These are phyloP conservation scores for Barnardius zonarius DNA, from an alignment of 2,113 vertebrate species.

Conservation along the genomic window DNA sequence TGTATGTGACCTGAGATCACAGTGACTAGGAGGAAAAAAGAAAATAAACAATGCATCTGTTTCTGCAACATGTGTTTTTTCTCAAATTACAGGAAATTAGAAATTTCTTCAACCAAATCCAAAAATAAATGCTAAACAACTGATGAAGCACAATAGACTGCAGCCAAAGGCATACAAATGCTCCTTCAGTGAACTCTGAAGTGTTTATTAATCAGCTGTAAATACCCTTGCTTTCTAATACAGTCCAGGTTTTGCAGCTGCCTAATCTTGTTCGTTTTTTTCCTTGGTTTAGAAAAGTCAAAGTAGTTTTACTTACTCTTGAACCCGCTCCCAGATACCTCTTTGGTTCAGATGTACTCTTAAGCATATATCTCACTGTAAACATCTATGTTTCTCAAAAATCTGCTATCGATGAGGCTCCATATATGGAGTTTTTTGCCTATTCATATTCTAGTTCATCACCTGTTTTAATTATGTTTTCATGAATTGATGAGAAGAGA, in stretches of 20 bases:
- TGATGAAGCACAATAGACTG: neutral
- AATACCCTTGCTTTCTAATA: neutral
- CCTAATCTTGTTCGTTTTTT: neutral
- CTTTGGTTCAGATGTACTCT: neutral
- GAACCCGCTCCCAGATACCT: neutral
- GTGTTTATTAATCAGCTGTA: neutral
- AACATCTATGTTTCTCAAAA: neutral
- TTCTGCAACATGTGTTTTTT: neutral
- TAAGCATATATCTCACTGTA: neutral
- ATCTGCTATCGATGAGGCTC: neutral
- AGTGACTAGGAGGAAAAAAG: neutral
- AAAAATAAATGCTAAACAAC: neutral
- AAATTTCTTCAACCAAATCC: neutral
- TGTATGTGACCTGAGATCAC: neutral
- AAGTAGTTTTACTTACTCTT: neutral
- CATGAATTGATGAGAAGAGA: neutral
- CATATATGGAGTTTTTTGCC: fast-evolving
- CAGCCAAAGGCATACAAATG: neutral
- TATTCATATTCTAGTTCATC: neutral
- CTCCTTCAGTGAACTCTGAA: neutral
- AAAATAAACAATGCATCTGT: neutral
- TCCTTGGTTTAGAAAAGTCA: neutral
- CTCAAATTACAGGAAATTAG: neutral
- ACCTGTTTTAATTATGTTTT: neutral
- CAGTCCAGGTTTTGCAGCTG: neutral